phyloP scores from a whole-genome alignment of 2,797 vertebrate species.

The Euthynnus affinis region DNA sequence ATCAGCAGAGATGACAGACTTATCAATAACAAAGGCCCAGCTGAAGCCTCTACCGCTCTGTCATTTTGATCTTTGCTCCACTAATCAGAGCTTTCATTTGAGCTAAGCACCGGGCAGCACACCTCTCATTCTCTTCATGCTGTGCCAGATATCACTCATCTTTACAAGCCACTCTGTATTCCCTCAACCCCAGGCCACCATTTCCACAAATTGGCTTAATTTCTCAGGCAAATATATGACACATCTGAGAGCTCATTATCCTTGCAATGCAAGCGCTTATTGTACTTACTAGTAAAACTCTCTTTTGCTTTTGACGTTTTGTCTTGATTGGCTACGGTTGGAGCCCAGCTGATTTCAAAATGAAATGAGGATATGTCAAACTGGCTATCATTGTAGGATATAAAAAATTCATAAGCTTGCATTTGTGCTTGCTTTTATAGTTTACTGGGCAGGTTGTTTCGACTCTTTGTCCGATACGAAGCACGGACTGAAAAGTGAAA shows the following conservation, averaged over 20 bases:
- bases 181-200: conserved; percentile 86
- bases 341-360: conserved; percentile 78
- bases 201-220: conserved; percentile 90
- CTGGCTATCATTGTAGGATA: conserved; percentile 35
- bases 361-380: conserved; percentile 68
- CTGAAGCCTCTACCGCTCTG: conserved; percentile 87
- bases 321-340: conserved; percentile 60
- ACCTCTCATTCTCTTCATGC: conserved; percentile 87
- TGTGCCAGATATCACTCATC: conserved; percentile 86
- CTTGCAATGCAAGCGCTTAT: conserved; percentile 68
- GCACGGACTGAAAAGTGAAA: neutral
- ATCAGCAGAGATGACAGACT: conserved; percentile 96
- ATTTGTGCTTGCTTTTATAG: conserved; percentile 43
- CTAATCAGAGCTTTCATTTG: conserved; percentile 91
- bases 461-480: conserved; percentile 1
- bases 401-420: conserved; percentile 56
- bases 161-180: conserved; percentile 87
- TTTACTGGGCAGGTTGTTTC: conserved; percentile 11
- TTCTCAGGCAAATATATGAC: conserved; percentile 88
- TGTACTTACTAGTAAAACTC: conserved; percentile 71
- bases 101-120: conserved; percentile 87
- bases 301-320: conserved; percentile 53
- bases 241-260: conserved; percentile 84
- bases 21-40: conserved; percentile 94
- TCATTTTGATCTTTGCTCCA: conserved; percentile 93